Percentiles rank a stretch among this genome's conserved stretches.
Evolutionary conservation across 1,140 invertebrate species (phyloP).

Genomic region (Cataglyphis hispanica): DNA sequence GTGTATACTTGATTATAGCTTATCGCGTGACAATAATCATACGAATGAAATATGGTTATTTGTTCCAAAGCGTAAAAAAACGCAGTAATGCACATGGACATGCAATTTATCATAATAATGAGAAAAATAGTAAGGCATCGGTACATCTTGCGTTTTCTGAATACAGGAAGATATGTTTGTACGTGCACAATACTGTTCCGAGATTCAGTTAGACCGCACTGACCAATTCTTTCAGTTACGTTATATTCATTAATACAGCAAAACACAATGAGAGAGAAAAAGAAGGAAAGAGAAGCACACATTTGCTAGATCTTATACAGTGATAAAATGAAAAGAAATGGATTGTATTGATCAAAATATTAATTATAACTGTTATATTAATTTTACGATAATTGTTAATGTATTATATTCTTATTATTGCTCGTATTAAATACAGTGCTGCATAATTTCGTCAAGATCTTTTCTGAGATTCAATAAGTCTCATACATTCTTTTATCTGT

Average conservation of each 20-base stretch:
- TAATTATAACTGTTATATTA: not conserved
- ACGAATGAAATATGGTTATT: constrained; percentile 7
- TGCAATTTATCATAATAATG: constrained; percentile 35
- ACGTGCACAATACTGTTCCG: constrained; percentile 9
- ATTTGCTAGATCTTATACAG: not conserved
- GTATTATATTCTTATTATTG: not conserved
- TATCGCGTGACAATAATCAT: constrained; percentile 22
- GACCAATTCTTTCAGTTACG: constrained; percentile 28
- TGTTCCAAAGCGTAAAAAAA: constrained; percentile 25
- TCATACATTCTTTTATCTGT: not conserved
- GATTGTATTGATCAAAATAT: not conserved
- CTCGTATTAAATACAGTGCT: not conserved
- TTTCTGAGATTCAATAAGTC: not conserved
- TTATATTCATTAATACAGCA: constrained; percentile 39
- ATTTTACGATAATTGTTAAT: not conserved
- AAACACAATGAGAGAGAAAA: not conserved
- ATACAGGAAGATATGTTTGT: constrained; percentile 27
- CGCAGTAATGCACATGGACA: not conserved
- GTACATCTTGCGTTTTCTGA: constrained; percentile 57
- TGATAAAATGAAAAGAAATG: not conserved
- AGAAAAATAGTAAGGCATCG: constrained; percentile 53
- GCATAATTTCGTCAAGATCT: constrained; percentile 1
- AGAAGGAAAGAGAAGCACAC: too few relatives aligned
- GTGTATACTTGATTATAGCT: not conserved
- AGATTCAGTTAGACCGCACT: constrained; percentile 35